Evolutionary conservation across 2,113 vertebrate species (phyloP), one percentile per base, ranked within the genome.

Genomic region (Corythoichthys haematopterus): DNA sequence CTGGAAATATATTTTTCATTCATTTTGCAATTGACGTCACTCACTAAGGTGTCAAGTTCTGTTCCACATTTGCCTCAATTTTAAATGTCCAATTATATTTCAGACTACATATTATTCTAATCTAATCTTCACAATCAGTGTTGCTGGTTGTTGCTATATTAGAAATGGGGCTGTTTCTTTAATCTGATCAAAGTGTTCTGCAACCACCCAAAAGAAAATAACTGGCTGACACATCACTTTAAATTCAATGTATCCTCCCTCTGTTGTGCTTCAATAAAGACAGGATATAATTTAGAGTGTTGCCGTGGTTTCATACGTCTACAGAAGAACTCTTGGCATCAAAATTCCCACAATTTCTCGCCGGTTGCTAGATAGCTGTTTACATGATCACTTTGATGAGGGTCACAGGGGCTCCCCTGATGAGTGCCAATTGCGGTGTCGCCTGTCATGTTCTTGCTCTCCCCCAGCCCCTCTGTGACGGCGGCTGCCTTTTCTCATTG

Each of bases 311-410:
- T 65, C 15, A 61, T 65, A 47, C 70, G 69, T 80, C 66, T 70
- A 57, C 64, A 57, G 70, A 33, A 76, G 69, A 80, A 75, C 74
- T 78, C 74, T 60, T 80, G 74, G 59, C 71, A 62, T 81, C 75
- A 74, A 74, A 33, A 84, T 79, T 88, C 87, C 83, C 84, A 81
- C 80, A 47, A 59, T 82, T 83, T 28, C 73, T 72, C 70, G 75
- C 75, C 58, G 63, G 65, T 81, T 78, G 66, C 71, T 75, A 67
- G 69, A 66, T 68, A 62, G 66, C 75, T 87, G 85, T 88, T 90
- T 88, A 88, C 83, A 80, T 81, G 83, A 88, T 85, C 80, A 83
- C 82, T 83, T 79, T 82, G 74, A 84, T 79, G 79, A 77, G 70
- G 85, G 83, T 88, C 82, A 85, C 85, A 79, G 88, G 81, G 74